Percentiles rank a stretch among this genome's conserved stretches.
Conservation (phyloP, 1,140 invertebrate genomes). For the Scaptodrosophila lebanonensis region DNA sequence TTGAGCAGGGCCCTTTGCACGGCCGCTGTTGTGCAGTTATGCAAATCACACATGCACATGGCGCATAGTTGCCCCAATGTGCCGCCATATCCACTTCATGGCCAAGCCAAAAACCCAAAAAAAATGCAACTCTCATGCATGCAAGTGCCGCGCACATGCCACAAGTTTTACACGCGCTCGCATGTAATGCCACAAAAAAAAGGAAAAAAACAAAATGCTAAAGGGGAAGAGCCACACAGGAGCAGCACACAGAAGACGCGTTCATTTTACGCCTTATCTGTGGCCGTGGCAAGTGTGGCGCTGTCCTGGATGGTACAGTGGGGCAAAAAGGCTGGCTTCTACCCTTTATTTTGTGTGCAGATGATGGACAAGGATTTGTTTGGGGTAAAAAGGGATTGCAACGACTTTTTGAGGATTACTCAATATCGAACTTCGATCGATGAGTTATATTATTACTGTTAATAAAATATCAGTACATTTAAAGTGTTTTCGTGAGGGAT, state of each 20-base stretch:
- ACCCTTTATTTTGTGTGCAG: too few relatives aligned
- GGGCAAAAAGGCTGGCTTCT: too few relatives aligned
- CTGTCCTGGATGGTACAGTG: too few relatives aligned
- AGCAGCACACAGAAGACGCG: conserved; percentile 34
- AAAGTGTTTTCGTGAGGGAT: too few relatives aligned
- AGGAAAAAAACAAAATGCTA: too few relatives aligned
- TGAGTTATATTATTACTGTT: too few relatives aligned
- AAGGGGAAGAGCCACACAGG: background rate
- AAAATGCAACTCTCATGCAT: background rate
- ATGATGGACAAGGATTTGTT: too few relatives aligned
- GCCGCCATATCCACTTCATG: conserved; percentile 29
- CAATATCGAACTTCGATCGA: too few relatives aligned
- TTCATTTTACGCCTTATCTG: conserved; percentile 71
- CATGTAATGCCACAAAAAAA: conserved; percentile 7
- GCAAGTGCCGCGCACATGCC: conserved; percentile 37
- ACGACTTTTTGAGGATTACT: too few relatives aligned
- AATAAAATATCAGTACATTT: too few relatives aligned
- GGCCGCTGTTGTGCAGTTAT: conserved; percentile 52
- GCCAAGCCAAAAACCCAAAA: conserved; percentile 24
- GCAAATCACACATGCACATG: conserved; percentile 55
- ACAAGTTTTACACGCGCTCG: conserved; percentile 34
- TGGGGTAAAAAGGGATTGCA: too few relatives aligned
- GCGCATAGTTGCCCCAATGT: conserved; percentile 26
- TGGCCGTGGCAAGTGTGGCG: conserved; percentile 53
- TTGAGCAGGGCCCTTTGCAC: conserved; percentile 14